Conservation (phyloP, 1,140 invertebrate species). For the Nasonia vitripennis region DNA sequence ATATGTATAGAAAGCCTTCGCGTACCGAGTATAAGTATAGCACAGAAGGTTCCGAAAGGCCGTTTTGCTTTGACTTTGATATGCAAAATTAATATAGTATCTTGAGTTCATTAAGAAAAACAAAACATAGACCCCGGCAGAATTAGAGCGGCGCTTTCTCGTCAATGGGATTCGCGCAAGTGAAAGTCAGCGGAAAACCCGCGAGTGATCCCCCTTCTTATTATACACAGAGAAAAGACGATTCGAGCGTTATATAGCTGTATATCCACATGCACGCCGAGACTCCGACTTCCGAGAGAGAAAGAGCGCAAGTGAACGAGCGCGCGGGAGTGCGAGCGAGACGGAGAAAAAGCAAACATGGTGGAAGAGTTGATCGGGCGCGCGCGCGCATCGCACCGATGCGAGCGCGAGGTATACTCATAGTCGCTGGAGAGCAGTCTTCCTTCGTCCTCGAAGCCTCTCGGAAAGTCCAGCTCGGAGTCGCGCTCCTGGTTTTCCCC, state of each 20-base stretch:
- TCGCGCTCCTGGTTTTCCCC: neutral
- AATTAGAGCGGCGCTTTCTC: neutral
- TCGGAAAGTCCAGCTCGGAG: too few species aligned
- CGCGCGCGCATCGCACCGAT: neutral
- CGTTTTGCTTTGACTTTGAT: too few species aligned
- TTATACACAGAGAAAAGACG: neutral
- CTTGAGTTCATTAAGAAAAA: too few species aligned
- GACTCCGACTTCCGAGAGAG: too few species aligned
- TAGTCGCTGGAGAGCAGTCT: conserved; percentile 1
- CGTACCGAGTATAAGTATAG: neutral
- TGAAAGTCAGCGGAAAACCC: neutral
- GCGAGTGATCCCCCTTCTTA: too few species aligned
- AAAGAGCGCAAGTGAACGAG: neutral
- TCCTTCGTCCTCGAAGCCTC: neutral
- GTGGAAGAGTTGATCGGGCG: conserved; percentile 39
- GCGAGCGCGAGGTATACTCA: neutral
- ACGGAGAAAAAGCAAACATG: conserved; percentile 44
- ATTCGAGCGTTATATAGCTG: neutral
- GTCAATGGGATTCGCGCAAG: neutral
- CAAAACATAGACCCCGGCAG: neutral
- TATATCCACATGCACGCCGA: too few species aligned
- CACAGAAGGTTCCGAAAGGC: neutral
- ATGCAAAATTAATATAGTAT: too few species aligned
- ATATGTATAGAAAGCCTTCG: neutral
- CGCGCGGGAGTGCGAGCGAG: neutral